Evolutionary conservation across 2,113 vertebrate genomes (phyloP).

Genomic region (Oncorhynchus kisutch): DNA sequence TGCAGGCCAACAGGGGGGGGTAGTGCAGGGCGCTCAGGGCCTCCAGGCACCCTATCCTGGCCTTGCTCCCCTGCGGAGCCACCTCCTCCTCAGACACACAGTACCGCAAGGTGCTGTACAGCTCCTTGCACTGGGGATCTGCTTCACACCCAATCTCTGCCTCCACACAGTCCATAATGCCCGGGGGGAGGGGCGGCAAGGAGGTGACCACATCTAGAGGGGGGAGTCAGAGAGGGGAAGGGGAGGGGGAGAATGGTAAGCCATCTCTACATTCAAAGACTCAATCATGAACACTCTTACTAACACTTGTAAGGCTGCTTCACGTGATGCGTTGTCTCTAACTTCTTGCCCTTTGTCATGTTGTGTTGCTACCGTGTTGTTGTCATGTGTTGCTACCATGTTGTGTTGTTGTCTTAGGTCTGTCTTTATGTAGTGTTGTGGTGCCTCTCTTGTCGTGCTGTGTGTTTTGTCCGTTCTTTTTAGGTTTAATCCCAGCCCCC

Average conservation of each 20-base stretch:
- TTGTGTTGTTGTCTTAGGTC: too few relatives aligned
- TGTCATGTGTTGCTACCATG: too few relatives aligned
- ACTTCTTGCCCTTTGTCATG: too few relatives aligned
- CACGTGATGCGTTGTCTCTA: too few relatives aligned
- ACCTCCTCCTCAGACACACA: slow-evolving; percentile 71
- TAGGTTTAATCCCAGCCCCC: too few relatives aligned
- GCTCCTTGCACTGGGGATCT: slow-evolving; percentile 73
- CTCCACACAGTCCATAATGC: slow-evolving; percentile 74
- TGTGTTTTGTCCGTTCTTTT: too few relatives aligned
- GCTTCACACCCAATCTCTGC: slow-evolving; percentile 76
- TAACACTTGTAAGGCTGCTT: too few relatives aligned
- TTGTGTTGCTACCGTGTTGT: too few relatives aligned
- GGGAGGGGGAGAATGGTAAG: neutral
- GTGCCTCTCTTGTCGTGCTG: too few relatives aligned
- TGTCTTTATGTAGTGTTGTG: too few relatives aligned
- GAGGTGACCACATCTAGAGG: slow-evolving; percentile 25
- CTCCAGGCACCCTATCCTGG: slow-evolving; percentile 75
- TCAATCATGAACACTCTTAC: too few relatives aligned
- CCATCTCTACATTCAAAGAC: too few relatives aligned
- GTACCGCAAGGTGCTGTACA: slow-evolving; percentile 78
- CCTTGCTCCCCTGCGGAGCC: slow-evolving; percentile 50
- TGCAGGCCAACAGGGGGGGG: slow-evolving; percentile 79
- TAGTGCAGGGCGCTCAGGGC: slow-evolving; percentile 75
- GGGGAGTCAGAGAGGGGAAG: slow-evolving; percentile 21
- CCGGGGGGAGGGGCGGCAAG: slow-evolving; percentile 20